Percentiles rank a stretch among this genome's conserved stretches.
These are phyloP conservation scores for Oreochromis grahami DNA, from an alignment of 2,797 vertebrate species.

Conservation along the genomic window DNA sequence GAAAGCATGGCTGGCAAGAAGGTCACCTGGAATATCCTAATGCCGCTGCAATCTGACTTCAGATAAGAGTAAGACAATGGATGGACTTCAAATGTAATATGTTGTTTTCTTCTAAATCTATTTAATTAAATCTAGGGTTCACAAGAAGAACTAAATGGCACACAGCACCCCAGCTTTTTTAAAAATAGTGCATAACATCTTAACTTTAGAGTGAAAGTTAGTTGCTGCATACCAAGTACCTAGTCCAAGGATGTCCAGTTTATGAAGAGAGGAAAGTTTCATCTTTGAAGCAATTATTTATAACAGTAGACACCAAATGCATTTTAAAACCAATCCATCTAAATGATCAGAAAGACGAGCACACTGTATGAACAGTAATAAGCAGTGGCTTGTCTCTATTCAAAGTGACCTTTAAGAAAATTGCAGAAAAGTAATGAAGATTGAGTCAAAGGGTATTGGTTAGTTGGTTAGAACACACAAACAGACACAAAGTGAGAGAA, in stretches of 20 bases:
- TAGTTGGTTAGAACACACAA: neutral
- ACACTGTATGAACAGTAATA: neutral
- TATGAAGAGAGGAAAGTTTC: neutral
- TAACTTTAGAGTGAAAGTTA: neutral
- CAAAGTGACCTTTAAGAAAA: slow-evolving; percentile 18
- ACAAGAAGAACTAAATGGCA: neutral
- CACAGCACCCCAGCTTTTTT: neutral
- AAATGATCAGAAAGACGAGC: neutral
- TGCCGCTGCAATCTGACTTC: neutral
- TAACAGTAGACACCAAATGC: neutral
- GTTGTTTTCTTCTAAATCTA: neutral
- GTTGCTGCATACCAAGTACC: no score
- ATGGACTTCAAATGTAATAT: neutral
- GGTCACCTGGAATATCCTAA: neutral
- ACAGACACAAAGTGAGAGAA: neutral
- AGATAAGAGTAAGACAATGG: neutral
- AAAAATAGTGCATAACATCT: neutral
- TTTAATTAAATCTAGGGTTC: neutral
- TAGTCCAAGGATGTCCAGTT: neutral
- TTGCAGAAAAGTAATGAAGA: neutral
- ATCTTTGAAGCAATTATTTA: neutral
- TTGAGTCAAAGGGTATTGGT: neutral
- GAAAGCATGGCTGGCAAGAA: neutral
- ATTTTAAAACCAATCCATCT: neutral
- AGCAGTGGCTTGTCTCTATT: neutral